Conservation (phyloP, 2,888 invertebrate genomes). For the Mesoligia furuncula region DNA sequence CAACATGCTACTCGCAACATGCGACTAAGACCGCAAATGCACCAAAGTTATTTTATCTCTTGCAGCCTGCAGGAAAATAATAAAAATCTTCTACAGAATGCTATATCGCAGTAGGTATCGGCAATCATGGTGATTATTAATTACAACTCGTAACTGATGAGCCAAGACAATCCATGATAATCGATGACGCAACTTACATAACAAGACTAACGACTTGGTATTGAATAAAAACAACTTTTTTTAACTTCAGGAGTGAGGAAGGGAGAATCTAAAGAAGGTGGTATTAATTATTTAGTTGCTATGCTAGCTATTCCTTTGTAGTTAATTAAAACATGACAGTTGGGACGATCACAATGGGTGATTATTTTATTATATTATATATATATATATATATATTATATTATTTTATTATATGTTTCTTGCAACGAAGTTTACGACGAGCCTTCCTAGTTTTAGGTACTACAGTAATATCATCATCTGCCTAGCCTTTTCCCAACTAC, state of each 20-base stretch:
- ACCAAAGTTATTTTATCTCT: not conserved
- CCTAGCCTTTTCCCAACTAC: too few relatives aligned
- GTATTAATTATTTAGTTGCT: constrained; percentile 4
- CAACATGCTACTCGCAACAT: not conserved
- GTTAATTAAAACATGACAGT: constrained; percentile 1
- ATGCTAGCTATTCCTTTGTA: constrained; percentile 18
- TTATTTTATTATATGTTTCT: too few relatives aligned
- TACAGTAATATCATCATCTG: constrained; percentile 24
- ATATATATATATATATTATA: too few relatives aligned
- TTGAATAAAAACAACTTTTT: constrained; percentile 14
- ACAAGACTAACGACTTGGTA: not conserved
- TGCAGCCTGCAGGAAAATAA: not conserved
- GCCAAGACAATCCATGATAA: constrained; percentile 19
- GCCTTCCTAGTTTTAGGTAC: not conserved
- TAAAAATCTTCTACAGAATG: not conserved
- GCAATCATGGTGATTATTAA: constrained; percentile 10
- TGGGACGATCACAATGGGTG: constrained; percentile 24
- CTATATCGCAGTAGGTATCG: not conserved
- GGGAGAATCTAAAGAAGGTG: not conserved
- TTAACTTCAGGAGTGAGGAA: not conserved
- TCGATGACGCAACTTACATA: constrained; percentile 32
- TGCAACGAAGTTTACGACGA: constrained; percentile 2
- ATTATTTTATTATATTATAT: too few relatives aligned
- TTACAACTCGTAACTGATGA: constrained; percentile 36
- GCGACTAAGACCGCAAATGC: not conserved